These are phyloP conservation scores for Crematogaster levior DNA, from an alignment of 2,888 invertebrate genomes.

Conservation along the genomic window DNA sequence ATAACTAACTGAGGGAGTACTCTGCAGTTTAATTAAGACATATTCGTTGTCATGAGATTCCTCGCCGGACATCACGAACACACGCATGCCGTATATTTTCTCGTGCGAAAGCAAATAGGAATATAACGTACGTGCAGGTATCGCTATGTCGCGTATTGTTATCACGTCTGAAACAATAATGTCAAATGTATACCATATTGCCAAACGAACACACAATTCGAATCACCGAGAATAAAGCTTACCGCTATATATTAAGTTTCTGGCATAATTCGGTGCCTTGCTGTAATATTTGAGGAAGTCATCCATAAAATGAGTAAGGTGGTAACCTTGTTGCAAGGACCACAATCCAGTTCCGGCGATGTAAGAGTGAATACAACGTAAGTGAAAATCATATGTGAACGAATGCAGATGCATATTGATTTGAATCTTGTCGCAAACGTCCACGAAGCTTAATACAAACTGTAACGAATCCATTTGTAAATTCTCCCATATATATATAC, in stretches of 20 bases:
- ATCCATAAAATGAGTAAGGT: constrained; percentile 90
- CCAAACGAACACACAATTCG: not conserved
- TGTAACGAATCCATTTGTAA: constrained; percentile 74
- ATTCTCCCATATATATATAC: not conserved
- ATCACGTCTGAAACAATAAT: constrained; percentile 86
- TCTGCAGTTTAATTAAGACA: constrained; percentile 88
- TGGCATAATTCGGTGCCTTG: constrained; percentile 91
- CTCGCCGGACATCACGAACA: constrained; percentile 87
- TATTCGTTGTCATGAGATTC: constrained; percentile 87
- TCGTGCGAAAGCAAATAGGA: constrained; percentile 90
- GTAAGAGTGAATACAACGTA: constrained; percentile 89
- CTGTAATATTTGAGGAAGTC: constrained; percentile 93
- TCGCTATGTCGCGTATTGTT: constrained; percentile 88
- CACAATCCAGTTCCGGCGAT: constrained; percentile 87
- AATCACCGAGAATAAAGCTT: constrained; percentile 61
- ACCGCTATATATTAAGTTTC: constrained; percentile 91
- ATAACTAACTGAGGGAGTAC: constrained; percentile 87
- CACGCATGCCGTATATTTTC: constrained; percentile 89
- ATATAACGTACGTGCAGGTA: constrained; percentile 89
- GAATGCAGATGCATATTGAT: constrained; percentile 92
- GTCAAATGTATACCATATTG: constrained; percentile 3
- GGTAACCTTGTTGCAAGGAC: constrained; percentile 88
- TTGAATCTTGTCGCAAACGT: constrained; percentile 90
- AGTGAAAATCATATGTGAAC: constrained; percentile 92
- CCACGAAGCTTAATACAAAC: constrained; percentile 89